Base-by-base conservation (phyloP, 2,113 vertebrate species). In the Tachuris rubrigastra region DNA sequence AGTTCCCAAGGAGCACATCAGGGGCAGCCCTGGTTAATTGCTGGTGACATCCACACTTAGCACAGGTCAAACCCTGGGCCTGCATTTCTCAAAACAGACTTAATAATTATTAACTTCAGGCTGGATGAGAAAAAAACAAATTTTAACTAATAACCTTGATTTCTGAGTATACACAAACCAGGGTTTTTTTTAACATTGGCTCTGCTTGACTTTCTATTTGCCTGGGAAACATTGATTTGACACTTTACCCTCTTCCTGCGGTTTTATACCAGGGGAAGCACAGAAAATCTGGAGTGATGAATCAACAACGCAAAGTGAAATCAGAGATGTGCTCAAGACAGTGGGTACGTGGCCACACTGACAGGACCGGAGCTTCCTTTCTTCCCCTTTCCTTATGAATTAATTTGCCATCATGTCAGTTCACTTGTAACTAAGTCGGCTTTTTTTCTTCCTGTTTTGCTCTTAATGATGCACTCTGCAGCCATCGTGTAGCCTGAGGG, bases 91-190 rank as follows among this genome's bases (percentile, higher is more conserved):
- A 86, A 94, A 96, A 94, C 87, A 93, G 66, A 31, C 67, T 89
- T 82, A 90, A 88, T 96, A 97, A 97, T 97, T 76, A 97, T 97
- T 97, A 97, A 97, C 96, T 92, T 81, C 69, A 73, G 52, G 52
- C 76, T 93, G 75, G 50, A 80, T 58, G 72, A 91, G 39, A 59
- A 89, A 62, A 94, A 93, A 86, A 25, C 35, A 90, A 92, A 89
- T 1, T 25, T 94, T 97, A 96, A 93, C 92, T 89, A 81, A 84
- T 96, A 96, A 96, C 87, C 84, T 95, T 95, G 89, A 95, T 96
- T 95, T 96, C 67, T 82, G 42, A 85, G 35, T 37, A 73, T 15
- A 74, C 31, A 89, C 31, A 79, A 85, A 90, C 17, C 33, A 13
- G 6, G 4, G 19, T 2, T 77, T 89, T 89, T 86, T 65, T 42